Conservation (phyloP, 2,888 invertebrate species). For the Campoplex nolae region DNA sequence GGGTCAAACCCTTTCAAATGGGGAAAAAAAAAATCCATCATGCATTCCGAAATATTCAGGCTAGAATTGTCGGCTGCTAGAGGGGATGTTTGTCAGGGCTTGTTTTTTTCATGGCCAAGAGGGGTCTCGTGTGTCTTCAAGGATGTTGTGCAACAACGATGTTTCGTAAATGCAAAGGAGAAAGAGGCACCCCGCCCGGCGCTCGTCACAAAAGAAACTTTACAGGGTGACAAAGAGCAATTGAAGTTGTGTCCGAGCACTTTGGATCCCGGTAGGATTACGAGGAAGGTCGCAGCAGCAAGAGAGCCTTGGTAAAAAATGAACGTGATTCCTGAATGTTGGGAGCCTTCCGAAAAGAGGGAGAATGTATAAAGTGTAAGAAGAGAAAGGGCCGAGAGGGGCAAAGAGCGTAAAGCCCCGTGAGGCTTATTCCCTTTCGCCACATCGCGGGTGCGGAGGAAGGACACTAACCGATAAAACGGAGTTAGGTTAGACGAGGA, state of each 20-base stretch:
- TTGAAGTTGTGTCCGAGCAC: slow-evolving; percentile 20
- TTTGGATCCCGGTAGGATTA: slow-evolving; percentile 50
- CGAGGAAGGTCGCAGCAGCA: not conserved
- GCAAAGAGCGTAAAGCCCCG: slow-evolving; percentile 12
- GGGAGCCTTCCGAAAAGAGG: not conserved
- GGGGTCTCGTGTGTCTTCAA: slow-evolving; percentile 26
- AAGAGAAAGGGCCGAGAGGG: slow-evolving; percentile 29
- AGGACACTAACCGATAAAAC: slow-evolving; percentile 27
- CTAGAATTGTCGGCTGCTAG: not conserved
- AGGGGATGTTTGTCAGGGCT: slow-evolving; percentile 17
- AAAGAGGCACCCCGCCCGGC: not conserved
- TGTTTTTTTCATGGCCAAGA: slow-evolving; percentile 32
- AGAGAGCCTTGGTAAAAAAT: slow-evolving; percentile 36
- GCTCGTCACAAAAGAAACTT: slow-evolving; percentile 22
- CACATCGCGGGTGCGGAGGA: slow-evolving; percentile 7
- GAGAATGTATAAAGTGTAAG: slow-evolving; percentile 17
- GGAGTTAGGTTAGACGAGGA: slow-evolving; percentile 26
- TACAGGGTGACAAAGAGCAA: slow-evolving; percentile 4
- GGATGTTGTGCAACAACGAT: slow-evolving; percentile 38
- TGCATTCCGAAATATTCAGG: slow-evolving; percentile 64
- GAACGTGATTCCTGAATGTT: slow-evolving; percentile 67
- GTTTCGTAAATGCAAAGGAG: slow-evolving; percentile 58
- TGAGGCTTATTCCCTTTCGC: not conserved
- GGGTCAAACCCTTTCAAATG: slow-evolving; percentile 43
- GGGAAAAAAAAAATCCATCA: slow-evolving; percentile 63